Evolutionary conservation across 1,140 invertebrate genomes (phyloP), one percentile per base, ranked within the genome.

Genomic region (Meloidogyne exigua): DNA sequence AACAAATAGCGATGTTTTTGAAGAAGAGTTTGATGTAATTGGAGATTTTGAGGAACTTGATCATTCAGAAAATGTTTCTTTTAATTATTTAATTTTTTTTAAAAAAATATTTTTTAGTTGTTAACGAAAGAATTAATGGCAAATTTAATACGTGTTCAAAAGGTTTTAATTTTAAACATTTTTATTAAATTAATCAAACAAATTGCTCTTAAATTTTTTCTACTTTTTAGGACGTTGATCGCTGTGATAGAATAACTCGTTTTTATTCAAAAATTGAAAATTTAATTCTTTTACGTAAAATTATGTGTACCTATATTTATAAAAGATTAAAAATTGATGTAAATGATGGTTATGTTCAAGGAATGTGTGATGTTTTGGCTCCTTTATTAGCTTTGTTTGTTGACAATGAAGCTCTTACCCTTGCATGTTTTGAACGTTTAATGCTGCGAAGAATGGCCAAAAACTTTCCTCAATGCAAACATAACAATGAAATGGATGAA

Each of bases 241-340:
- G 95, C 76, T 97, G 95, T 89, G 95, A 97, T 89, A 89, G 95
- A 71, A 95, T 95, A 87, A 94, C 95, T 87, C 92, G 91, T 88
- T 96, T 95, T 88, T 96, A 96, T 88, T 90, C 89, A 2, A 91
- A 90, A 15, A 90, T 91, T 57, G 91, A 92, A 76, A 96, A 97
- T 89, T 89, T 97, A 78, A 93, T 96, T 78, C 95, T 95, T 88
- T 88, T 97, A n/a, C 90, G 94, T 63, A 95, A 96, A 89, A 92
- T 97, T 64, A 96, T 97, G 92, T 95, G 94, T 91, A 96, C 94
- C 91, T 95, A 89, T 90, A 94, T 96, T 28, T 96, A 94, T 93
- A 92, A 95, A 87, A 93, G 96, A 85, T 72, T 79, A 67, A 57
- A 64, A 32, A 64, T 73, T 62, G 72, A 73, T 21, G 89, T 96